Evolutionary conservation across 2,113 vertebrate genomes (phyloP).

Genomic region (Scolopax mira): DNA sequence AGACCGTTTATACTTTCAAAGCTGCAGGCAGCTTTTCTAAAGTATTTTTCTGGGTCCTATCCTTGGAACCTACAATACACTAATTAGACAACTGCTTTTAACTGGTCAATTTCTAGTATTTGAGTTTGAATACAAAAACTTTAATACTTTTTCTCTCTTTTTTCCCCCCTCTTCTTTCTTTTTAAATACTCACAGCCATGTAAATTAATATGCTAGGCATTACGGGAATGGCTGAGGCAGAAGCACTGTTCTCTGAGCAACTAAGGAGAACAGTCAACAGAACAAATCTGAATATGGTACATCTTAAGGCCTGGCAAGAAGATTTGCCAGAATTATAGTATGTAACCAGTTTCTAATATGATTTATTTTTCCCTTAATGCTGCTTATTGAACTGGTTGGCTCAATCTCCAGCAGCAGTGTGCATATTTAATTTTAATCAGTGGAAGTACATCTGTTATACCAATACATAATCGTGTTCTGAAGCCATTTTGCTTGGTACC

Average conservation of each 20-base stretch:
- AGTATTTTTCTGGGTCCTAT: background rate
- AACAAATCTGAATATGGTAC: background rate
- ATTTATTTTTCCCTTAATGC: background rate
- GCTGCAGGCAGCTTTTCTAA: background rate
- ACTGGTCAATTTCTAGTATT: background rate
- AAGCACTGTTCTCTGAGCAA: background rate
- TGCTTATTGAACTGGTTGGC: conserved; percentile 5
- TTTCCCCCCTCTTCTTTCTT: too few relatives aligned
- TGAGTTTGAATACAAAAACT: background rate
- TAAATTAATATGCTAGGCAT: background rate
- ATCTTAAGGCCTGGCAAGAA: background rate
- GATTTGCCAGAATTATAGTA: background rate
- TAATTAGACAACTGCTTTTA: background rate
- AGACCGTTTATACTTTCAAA: background rate
- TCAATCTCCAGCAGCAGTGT: background rate
- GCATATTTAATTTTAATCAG: background rate
- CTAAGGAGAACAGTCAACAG: background rate
- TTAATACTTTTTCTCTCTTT: background rate
- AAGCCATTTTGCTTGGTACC: background rate
- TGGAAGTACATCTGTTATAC: background rate
- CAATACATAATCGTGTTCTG: background rate
- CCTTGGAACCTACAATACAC: background rate
- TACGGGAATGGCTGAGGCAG: background rate
- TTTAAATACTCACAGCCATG: background rate
- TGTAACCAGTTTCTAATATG: background rate